Evolutionary conservation across 2,797 vertebrate genomes (phyloP), one percentile per base, ranked within the genome.

Genomic region (Loris lydekkerianus): DNA sequence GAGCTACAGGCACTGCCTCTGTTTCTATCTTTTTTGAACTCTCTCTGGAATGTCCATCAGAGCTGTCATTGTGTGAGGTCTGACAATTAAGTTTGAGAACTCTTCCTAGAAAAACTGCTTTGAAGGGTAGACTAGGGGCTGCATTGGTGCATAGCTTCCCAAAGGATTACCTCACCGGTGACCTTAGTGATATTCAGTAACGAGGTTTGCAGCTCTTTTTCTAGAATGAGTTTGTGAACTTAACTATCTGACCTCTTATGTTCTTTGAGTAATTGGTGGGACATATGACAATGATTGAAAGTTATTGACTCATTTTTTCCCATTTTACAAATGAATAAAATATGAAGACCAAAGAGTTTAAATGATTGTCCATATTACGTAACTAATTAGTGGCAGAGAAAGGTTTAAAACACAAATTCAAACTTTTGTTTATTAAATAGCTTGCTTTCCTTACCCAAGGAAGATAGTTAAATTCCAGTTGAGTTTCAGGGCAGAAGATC

Each of bases 281-380:
- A 89, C 8, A 94, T 56, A 86, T 2, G 85, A 80, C 29, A 86
- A 14, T 86, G 46, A 25, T 40, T 82, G 60, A 88, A 89, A 75
- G 43, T 58, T 94, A 60, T 31, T 76, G n/a, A 15, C 76, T n/a
- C 56, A 23, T 53, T 56, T n/a, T 3, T 95, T 40, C 76, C 40
- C 69, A 87, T 96, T 95, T 95, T 89, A 91, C 29, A 91, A 88
- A 82, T 88, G 69, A 86, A 53, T 81, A 88, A 94, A 93, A 65
- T 53, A 75, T 58, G 86, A 89, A 94, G 84, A 60, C 2, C 11
- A 14, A 92, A 81, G 15, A 77, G 27, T 17, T 91, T 86, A 84
- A 94, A 53, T 18, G 75, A 75, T 88, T 86, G 63, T 27, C 21
- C 14, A 25, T n/a, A 58, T 73, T 76, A 63, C 29, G 73, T 31